Percentiles rank a stretch among this genome's conserved stretches.
phyloP scores from a whole-genome alignment of 1,140 invertebrate genomes.

The Drosophila mayri region DNA sequence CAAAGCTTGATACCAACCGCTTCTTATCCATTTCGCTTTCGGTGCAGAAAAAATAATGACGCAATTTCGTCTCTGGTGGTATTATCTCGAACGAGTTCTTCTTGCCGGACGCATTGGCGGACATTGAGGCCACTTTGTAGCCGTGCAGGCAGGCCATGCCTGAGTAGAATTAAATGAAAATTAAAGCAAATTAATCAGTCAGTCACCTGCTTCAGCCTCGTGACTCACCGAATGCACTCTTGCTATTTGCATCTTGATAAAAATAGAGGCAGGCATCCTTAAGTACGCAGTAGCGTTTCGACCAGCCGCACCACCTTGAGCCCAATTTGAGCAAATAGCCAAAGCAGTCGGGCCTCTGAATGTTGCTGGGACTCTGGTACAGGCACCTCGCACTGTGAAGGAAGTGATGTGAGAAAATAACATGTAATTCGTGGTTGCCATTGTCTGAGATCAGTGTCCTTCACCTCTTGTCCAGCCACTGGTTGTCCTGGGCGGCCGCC shows the following conservation, averaged over 20 bases:
- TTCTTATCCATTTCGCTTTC: slow-evolving; percentile 98
- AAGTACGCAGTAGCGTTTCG: slow-evolving; percentile 95
- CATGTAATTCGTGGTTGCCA: not conserved
- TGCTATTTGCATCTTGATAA: slow-evolving; percentile 94
- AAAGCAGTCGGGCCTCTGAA: slow-evolving; percentile 94
- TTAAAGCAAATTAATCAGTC: slow-evolving; percentile 34
- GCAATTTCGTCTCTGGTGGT: slow-evolving; percentile 93
- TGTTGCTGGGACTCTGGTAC: slow-evolving; percentile 89
- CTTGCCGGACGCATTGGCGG: slow-evolving; percentile 89
- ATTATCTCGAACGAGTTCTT: slow-evolving; percentile 96
- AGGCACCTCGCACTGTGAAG: slow-evolving; percentile 87
- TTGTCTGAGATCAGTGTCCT: slow-evolving; percentile 40
- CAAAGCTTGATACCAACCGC: slow-evolving; percentile 87
- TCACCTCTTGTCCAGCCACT: slow-evolving; percentile 90
- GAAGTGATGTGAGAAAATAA: slow-evolving; percentile 51
- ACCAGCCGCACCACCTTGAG: slow-evolving; percentile 93
- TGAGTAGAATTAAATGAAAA: slow-evolving; percentile 30
- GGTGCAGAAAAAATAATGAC: slow-evolving; percentile 96
- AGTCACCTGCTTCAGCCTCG: slow-evolving; percentile 22
- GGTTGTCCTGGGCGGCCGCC: slow-evolving; percentile 88
- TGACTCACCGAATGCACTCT: slow-evolving; percentile 92
- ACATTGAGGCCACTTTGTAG: slow-evolving; percentile 94
- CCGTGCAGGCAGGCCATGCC: slow-evolving; percentile 97
- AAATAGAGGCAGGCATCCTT: slow-evolving; percentile 98
- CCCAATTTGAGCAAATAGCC: slow-evolving; percentile 94